Evolutionary conservation across 1,140 invertebrate genomes (phyloP).

Genomic region (Leptinotarsa defecta): DNA sequence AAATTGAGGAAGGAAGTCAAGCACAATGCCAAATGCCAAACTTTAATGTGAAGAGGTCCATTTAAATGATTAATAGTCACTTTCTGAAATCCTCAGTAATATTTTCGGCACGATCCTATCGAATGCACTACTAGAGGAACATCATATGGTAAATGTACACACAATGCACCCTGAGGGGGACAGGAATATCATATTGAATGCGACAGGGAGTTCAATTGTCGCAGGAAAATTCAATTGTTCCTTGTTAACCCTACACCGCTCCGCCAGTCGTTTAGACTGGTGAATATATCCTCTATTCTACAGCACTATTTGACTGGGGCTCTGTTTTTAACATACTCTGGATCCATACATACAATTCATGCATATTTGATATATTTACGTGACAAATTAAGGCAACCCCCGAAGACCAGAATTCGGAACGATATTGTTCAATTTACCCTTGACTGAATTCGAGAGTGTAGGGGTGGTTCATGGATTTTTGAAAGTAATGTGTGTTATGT

Average conservation of each 20-base stretch:
- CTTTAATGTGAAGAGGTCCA: conserved; percentile 16
- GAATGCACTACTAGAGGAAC: conserved; percentile 43
- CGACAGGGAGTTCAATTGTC: conserved; percentile 51
- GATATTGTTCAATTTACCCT: conserved; percentile 49
- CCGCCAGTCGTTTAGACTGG: conserved; percentile 29
- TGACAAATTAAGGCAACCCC: conserved; percentile 52
- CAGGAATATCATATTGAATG: conserved; percentile 52
- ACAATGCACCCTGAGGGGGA: conserved; percentile 45
- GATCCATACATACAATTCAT: conserved; percentile 51
- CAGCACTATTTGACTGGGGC: conserved; percentile 33
- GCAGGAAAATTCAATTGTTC: conserved; percentile 54
- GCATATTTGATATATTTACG: conserved; percentile 57
- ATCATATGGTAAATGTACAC: conserved; percentile 54
- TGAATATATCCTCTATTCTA: conserved; percentile 16
- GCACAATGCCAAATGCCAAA: not conserved
- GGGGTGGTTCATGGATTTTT: conserved; percentile 13
- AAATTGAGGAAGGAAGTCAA: too few species aligned
- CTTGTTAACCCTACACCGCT: conserved; percentile 54
- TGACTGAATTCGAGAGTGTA: conserved; percentile 21
- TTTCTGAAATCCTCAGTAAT: conserved; percentile 35
- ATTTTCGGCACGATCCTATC: conserved; percentile 38
- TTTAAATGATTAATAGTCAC: conserved; percentile 44
- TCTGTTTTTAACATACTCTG: conserved; percentile 42
- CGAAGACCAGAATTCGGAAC: conserved; percentile 42
- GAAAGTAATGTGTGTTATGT: not conserved